Base-by-base conservation (phyloP, 2,888 invertebrate species). In the Cylloceria caligata region DNA sequence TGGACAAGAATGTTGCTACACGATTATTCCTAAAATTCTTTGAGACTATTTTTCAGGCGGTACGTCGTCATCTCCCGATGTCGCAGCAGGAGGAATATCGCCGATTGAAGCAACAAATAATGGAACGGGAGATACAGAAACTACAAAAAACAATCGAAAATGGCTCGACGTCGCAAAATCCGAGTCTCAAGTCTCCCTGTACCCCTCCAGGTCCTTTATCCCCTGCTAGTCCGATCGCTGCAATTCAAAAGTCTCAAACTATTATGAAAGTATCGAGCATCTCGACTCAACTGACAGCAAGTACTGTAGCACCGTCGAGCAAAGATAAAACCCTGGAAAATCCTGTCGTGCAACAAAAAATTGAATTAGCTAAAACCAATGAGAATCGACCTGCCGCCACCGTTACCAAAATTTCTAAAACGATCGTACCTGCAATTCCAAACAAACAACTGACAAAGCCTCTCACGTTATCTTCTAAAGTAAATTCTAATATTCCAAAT, bases 71-170 rank as follows among this genome's bases (percentile, higher is more conserved):
- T 86, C 86, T 93, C 42, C 90, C 93, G 30, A 90, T 88, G 24
- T 91, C 93, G 2, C 91, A 91, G 52, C 93, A 93, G 87, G 92
- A 92, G 83, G 93, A 93, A 75, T 93, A 93, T 81, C 91, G 91
- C 21, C 91, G 93, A 24, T 79, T 93, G 24, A 93, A 93, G 69
- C 91, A 91, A 64, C 89, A 92, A 79, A 91, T 93, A 34, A 64
- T 90, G 6, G 91, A 93, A 82, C 90, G 89, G 0, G 92, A 92
- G 82, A 89, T 88, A 64, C 75, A 88, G 30, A 90, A 88, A 60
- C 60, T 87, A 36, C 86, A 87, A n/a, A 85, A 84, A 65, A 85
- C 83, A 0, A 80, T 84, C 7, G 85, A 85, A 9, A 85, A 36
- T 77, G 87, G 69, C 11, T 21, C 68, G 34, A 52, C 64, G 6